Conservation (phyloP, 2,888 invertebrate genomes). For the Brachycybe producta region DNA sequence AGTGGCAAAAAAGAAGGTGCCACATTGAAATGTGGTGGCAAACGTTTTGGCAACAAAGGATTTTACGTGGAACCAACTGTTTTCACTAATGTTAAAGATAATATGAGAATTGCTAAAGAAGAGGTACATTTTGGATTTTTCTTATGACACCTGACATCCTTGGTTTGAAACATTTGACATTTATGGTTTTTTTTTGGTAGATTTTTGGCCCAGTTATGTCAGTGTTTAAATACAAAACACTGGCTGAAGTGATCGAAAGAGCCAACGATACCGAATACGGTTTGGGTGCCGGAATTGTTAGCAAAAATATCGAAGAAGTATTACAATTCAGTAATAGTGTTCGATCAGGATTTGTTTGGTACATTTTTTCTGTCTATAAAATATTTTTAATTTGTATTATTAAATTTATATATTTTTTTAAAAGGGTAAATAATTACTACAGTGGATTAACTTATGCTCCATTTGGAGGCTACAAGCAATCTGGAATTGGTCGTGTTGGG, state of each 20-base stretch:
- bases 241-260: conserved; percentile 64
- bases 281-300: conserved; percentile 42
- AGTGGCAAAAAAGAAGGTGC: conserved; percentile 34
- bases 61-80: conserved; percentile 34
- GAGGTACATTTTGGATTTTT: conserved; percentile 31
- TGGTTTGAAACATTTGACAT: neutral
- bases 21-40: conserved; percentile 31
- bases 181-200: conserved; percentile 37
- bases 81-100: conserved; percentile 32
- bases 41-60: conserved; percentile 28
- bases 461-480: conserved; percentile 29
- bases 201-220: conserved; percentile 85
- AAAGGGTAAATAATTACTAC: conserved; percentile 29
- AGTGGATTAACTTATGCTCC: too few relatives aligned
- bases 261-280: conserved; percentile 52
- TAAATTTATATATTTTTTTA: neutral
- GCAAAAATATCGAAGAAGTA: conserved; percentile 39
- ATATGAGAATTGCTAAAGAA: conserved; percentile 34
- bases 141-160: neutral
- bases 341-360: conserved; percentile 42
- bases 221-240: conserved; percentile 63
- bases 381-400: too few relatives aligned
- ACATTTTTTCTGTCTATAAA: neutral
- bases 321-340: conserved; percentile 37
- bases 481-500: conserved; percentile 26